Conservation (phyloP, 1,140 invertebrate genomes). For the roundworm (Caenorhabditis elegans) region DNA sequence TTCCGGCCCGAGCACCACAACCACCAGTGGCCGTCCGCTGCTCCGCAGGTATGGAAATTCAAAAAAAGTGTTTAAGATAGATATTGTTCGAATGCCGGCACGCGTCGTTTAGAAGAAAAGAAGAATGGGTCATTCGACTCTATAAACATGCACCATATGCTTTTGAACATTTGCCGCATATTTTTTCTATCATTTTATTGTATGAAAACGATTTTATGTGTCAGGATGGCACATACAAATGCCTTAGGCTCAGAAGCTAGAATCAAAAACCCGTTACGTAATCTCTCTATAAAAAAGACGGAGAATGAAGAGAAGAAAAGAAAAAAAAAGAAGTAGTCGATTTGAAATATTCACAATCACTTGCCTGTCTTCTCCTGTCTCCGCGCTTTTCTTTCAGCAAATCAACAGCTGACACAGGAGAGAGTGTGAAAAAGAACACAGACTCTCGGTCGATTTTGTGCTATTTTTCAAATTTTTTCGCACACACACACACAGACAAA, state of each 20-base stretch:
- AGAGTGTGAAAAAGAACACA: slow-evolving; percentile 20
- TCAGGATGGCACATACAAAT: slow-evolving; percentile 1
- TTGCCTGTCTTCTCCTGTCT: background rate
- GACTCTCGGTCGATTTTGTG: slow-evolving; percentile 10
- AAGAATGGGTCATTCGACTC: background rate
- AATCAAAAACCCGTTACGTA: background rate
- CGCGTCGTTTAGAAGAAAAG: background rate
- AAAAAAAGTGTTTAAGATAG: background rate
- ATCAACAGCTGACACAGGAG: slow-evolving; percentile 17
- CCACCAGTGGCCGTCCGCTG: slow-evolving; percentile 52
- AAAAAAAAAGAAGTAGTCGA: background rate
- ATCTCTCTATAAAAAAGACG: slow-evolving; percentile 16
- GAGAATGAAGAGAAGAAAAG: background rate
- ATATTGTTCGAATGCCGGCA: too few species aligned
- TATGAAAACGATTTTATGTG: background rate
- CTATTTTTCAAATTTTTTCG: slow-evolving; percentile 31
- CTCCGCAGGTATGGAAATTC: slow-evolving; percentile 40
- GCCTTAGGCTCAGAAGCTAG: background rate
- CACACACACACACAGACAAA: slow-evolving; percentile 17
- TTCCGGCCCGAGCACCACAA: slow-evolving; percentile 50
- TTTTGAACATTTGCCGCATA: slow-evolving; percentile 25
- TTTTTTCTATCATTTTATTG: slow-evolving; percentile 1
- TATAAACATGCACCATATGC: slow-evolving; percentile 23
- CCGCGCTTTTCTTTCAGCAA: background rate
- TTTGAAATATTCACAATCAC: slow-evolving; percentile 32